Conservation (phyloP, 2,113 vertebrate genomes). For the Podocnemis expansa region DNA sequence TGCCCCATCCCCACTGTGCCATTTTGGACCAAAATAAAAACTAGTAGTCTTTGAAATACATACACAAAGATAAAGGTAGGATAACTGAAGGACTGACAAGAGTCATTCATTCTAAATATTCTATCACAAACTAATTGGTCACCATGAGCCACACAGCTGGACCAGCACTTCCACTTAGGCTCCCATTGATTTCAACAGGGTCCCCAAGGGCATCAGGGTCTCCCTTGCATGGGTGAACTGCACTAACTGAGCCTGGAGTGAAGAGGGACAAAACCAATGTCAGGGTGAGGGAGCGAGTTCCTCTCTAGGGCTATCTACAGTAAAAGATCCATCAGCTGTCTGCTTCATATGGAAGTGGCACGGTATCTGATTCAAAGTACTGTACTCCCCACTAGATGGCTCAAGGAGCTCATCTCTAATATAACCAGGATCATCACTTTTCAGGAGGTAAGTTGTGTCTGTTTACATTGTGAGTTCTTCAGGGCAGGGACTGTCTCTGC, state of each 20-base stretch:
- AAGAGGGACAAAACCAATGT: background rate
- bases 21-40: background rate
- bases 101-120: background rate
- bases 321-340: background rate
- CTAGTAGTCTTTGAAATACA: background rate
- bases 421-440: too few relatives aligned
- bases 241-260: background rate
- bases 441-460: too few relatives aligned
- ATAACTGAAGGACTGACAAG: background rate
- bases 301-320: background rate
- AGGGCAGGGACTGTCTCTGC: too few relatives aligned
- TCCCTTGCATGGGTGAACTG: background rate
- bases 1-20: background rate
- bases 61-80: background rate
- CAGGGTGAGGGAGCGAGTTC: background rate
- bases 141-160: background rate
- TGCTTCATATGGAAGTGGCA: too few relatives aligned
- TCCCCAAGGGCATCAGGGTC: too few relatives aligned
- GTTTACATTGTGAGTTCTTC: too few relatives aligned
- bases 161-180: background rate
- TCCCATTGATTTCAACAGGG: background rate
- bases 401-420: too few relatives aligned
- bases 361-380: too few relatives aligned
- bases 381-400: background rate
- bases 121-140: background rate